Evolutionary conservation across 2,113 vertebrate genomes (phyloP), one percentile per base, ranked within the genome.

Genomic region (Ailurus styani): DNA sequence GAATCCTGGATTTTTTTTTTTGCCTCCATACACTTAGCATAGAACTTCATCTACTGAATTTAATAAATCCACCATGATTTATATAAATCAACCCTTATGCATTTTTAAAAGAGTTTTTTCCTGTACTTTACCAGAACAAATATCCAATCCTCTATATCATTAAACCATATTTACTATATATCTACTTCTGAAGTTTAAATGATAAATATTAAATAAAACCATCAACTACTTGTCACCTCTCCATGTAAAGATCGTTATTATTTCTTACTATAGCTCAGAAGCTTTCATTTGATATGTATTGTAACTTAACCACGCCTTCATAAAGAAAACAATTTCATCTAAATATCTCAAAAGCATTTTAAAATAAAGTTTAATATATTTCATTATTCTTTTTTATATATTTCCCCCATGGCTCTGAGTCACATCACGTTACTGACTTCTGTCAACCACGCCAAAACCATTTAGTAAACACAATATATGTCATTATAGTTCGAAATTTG

Each of bases 171-270:
- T 92, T 89, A 73, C 37, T 42, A 89, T 94, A 92, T 81, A 94
- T 68, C 1, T 75, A 52, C n/a, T 86, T 92, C n/a, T 87, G 40
- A 97, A 73, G 7, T n/a, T 93, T 96, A 93, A 62, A 75, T 78
- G 50, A 68, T 20, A 97, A 89, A 72, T 78, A 78, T 50, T 82
- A 86, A 92, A 87, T 73, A 79, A 94, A 95, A 42, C 45, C 45
- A 91, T 84, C 27, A 66, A 84, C 3, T 85, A 40, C 62, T 90
- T 90, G 77, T 40, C 37, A 72, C 4, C 8, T 82, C 47, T 6
- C 34, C 25, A 66, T 47, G 15, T 45, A 91, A 64, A 83, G 29
- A 96, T 66, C 6, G 13, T 75, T 88, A 95, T 50, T 87, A 95
- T 78, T 25, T 94, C 31, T 93, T 84, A 94, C 9, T 23, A 83